Evolutionary conservation across 1,140 invertebrate genomes (phyloP).

Genomic region (Antheraea pernyi): DNA sequence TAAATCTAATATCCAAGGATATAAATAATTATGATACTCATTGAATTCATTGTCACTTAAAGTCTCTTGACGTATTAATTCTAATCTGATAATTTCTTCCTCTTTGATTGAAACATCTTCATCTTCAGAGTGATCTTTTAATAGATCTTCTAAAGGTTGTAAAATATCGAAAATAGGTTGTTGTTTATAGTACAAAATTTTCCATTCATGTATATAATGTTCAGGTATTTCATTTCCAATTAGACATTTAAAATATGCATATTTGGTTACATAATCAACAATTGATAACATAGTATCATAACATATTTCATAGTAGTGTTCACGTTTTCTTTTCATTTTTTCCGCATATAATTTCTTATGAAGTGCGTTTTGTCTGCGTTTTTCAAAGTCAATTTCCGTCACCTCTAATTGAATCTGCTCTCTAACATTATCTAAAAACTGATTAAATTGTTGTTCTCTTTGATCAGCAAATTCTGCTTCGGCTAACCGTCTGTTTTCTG

Average conservation of each 20-base stretch:
- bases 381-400: conserved; percentile 77
- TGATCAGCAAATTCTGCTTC: conserved; percentile 71
- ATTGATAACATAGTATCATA: conserved; percentile 75
- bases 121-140: conserved; percentile 46
- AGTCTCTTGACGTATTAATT: conserved; percentile 58
- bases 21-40: conserved; percentile 67
- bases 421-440: conserved; percentile 66
- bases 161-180: conserved; percentile 77
- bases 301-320: conserved; percentile 74
- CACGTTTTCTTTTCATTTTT: conserved; percentile 65
- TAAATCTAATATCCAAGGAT: conserved; percentile 61
- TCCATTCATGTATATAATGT: conserved; percentile 77
- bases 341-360: conserved; percentile 74
- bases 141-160: conserved; percentile 54
- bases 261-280: conserved; percentile 75
- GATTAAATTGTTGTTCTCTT: conserved; percentile 68
- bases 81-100: conserved; percentile 57
- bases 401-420: conserved; percentile 67
- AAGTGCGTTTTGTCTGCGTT: conserved; percentile 72
- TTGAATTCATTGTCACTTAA: conserved; percentile 66
- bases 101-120: conserved; percentile 40
- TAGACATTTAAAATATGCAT: conserved; percentile 72
- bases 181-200: conserved; percentile 73
- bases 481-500: conserved; percentile 73
- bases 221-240: conserved; percentile 64